Evolutionary conservation across 2,888 invertebrate species (phyloP), one percentile per base, ranked within the genome.

Genomic region (Melinopterus prodromus): DNA sequence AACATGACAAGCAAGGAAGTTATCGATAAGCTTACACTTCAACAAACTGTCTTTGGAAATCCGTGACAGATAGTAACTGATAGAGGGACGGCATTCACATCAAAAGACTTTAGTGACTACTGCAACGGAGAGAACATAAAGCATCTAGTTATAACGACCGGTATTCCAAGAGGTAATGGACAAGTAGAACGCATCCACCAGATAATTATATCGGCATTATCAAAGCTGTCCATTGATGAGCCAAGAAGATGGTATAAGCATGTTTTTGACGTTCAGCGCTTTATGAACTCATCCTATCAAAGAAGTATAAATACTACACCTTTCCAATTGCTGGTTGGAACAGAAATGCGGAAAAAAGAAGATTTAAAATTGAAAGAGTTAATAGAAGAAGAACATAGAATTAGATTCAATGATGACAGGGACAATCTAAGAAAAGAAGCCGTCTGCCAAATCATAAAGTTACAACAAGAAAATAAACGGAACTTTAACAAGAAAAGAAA

Each of bases 11-110:
- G 84, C 0, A 81, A 81, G 70, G 86, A 86, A 80, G 84, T 84
- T 7, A 79, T 86, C 6, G 71, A 70, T 14, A 80, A 80, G 36
- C 77, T 86, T 6, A 70, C 77, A 37, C 80, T 53, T 12, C 85
- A 85, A 70, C 69, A 83, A 69, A 76, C 77, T 9, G 74, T 77
- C 15, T 84, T 85, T 77, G 84, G 84, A 14, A 84, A 84, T 76
- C 83, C n/a, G 85, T 7, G 6, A n/a, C 70, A 35, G 7, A 82
- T 82, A 15, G 75, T 82, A 3, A 78, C 80, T 7, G 81, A 89
- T 78, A 81, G 84, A 77, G 87, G 88, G 4, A 83, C 88, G 1
- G 88, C 89, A 3, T 89, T 87, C 79, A 88, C 87, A 0, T 86
- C 87, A 0, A 78, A 84, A 6, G 86, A 84, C 2, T 89, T 89